Evolutionary conservation across 2,113 vertebrate species (phyloP).

Genomic region (Paralichthys olivaceus): DNA sequence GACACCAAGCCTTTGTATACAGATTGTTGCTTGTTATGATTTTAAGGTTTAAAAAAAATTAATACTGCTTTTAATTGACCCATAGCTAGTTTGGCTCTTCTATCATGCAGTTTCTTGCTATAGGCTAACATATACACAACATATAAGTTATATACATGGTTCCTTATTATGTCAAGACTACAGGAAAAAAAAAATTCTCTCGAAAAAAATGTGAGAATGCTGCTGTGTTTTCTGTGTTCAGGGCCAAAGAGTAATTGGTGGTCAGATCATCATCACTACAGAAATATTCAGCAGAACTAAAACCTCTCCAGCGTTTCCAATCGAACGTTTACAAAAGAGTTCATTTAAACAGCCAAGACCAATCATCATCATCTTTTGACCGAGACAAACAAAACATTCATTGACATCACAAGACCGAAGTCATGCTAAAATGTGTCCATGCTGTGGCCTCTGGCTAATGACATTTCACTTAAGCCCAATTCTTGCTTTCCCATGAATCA

Average conservation of each 20-base stretch:
- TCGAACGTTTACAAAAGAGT: neutral
- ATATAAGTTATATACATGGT: too few relatives aligned
- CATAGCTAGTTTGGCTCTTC: too few relatives aligned
- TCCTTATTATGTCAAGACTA: too few relatives aligned
- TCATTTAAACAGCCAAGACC: too few relatives aligned
- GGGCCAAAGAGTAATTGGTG: neutral
- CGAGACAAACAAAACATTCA: neutral
- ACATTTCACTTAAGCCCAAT: neutral
- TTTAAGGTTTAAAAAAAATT: too few relatives aligned
- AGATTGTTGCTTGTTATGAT: too few relatives aligned
- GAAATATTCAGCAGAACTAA: neutral
- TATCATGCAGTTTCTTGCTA: too few relatives aligned
- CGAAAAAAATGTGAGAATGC: too few relatives aligned
- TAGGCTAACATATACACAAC: too few relatives aligned
- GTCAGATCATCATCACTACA: neutral
- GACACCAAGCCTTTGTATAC: too few relatives aligned
- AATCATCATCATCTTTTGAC: conserved; percentile 6
- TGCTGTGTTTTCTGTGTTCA: neutral
- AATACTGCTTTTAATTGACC: too few relatives aligned
- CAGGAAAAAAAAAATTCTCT: too few relatives aligned
- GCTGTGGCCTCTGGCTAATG: neutral
- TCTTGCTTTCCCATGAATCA: neutral
- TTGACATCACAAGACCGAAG: neutral
- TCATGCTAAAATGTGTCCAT: conserved; percentile 18
- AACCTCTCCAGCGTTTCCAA: neutral